Conservation (phyloP, 1,140 invertebrate genomes). For the Drosophila insularis region DNA sequence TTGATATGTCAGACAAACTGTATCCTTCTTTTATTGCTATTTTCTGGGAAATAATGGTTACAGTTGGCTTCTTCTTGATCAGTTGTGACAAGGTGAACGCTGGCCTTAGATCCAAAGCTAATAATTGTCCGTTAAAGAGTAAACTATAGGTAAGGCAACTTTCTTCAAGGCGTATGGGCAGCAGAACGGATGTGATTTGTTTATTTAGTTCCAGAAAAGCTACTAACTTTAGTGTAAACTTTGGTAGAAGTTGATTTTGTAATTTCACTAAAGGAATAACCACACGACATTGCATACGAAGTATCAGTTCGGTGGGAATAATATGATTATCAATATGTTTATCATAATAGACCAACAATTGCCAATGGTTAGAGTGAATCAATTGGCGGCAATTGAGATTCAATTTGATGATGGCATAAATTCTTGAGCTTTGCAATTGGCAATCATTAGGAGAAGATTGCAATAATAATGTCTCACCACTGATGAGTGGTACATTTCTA, state of each 20-base stretch:
- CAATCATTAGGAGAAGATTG: constrained; percentile 2
- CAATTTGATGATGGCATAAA: constrained; percentile 48
- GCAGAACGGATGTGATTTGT: constrained; percentile 43
- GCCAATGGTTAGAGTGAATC: constrained; percentile 43
- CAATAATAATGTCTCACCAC: constrained; percentile 19
- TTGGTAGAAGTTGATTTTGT: constrained; percentile 32
- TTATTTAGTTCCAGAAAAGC: constrained; percentile 46
- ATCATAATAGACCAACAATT: constrained; percentile 40
- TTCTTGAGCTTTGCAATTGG: neutral
- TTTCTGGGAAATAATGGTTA: constrained; percentile 22
- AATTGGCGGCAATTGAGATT: constrained; percentile 9
- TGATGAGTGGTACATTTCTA: constrained; percentile 36
- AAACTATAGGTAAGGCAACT: constrained; percentile 29
- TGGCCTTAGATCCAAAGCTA: neutral
- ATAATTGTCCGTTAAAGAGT: constrained; percentile 36
- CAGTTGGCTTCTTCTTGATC: neutral
- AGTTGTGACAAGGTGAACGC: neutral
- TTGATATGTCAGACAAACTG: constrained; percentile 16
- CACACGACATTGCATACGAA: constrained; percentile 37
- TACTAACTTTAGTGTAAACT: constrained; percentile 40
- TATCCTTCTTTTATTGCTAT: constrained; percentile 14
- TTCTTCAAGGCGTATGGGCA: constrained; percentile 39
- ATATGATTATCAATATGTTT: constrained; percentile 28
- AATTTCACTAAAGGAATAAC: constrained; percentile 43
- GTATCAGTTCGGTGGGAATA: constrained; percentile 44